Evolutionary conservation across 2,113 vertebrate genomes (phyloP), one percentile per base, ranked within the genome.

Genomic region (Mobula birostris): DNA sequence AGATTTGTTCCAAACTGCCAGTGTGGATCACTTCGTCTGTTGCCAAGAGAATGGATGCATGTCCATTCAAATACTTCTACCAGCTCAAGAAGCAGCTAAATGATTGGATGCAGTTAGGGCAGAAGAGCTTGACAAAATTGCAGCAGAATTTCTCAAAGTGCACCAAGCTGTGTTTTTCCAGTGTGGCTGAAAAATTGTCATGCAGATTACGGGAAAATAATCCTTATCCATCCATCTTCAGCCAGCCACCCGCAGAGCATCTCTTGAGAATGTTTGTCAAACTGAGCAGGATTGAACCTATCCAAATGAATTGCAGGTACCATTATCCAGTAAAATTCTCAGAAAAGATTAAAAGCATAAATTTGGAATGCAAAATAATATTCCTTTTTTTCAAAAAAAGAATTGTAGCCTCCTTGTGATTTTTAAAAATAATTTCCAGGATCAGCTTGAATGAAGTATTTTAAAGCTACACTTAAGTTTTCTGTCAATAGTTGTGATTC

Each of bases 351-450:
- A 29, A 36, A 79, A 32, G 32, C 77, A 36, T 14, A 15, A 79
- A 7, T 79, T 79, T n/a, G 8, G n/a, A 0, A 12, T 32, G 32
- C 6, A 79, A 79, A 79, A 36, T 17, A 83, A 94, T 36, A 36
- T 36, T 36, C 36, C 36, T 36, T 36, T 36, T 36, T 36, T 36
- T 36, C 36, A 95, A 82, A 79, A 87, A 93, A 95, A 94, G 94
- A 94, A 68, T 94, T 94, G 94, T 78, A 94, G 94, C 94, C 32
- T 17, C 14, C 7, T 70, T 1, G 2, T 61, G 68, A 40, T 94
- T 95, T 94, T 95, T 36, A 36, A 36, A 36, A 36, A 36, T 36
- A 36, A 36, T 36, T 36, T 36, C 36, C 36, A 36, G 36, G 36
- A 36, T 36, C 36, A 36, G 36, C 36, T 36, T 0, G 36, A 36